phyloP scores from a whole-genome alignment of 2,113 vertebrate genomes.

The Chionomys nivalis region DNA sequence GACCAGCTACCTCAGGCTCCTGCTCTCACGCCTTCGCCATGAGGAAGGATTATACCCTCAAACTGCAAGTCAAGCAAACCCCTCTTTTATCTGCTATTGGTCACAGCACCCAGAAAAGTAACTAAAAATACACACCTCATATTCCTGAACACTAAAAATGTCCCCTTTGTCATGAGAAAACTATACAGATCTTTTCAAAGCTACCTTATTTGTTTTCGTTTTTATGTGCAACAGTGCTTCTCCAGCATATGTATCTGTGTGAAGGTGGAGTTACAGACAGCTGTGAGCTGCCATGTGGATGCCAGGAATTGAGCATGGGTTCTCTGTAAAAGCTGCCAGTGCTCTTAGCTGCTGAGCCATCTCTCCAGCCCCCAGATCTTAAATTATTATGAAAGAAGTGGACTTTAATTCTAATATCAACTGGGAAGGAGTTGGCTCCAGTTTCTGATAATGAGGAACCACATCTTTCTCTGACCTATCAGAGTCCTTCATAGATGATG shows the following conservation, averaged over 20 bases:
- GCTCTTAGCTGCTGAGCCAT: not conserved
- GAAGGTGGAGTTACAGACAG: not conserved
- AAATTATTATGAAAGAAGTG: not conserved
- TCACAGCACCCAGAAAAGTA: not conserved
- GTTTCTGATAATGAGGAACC: not conserved
- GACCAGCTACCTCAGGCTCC: not conserved
- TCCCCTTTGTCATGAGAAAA: not conserved
- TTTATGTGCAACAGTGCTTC: not conserved
- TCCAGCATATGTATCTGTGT: not conserved
- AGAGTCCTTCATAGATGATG: not conserved
- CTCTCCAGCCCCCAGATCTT: not conserved
- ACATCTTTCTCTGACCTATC: not conserved
- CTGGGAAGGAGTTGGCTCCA: not conserved
- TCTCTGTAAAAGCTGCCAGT: not conserved
- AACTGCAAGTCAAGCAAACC: not conserved
- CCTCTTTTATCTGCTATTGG: not conserved
- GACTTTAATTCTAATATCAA: not conserved
- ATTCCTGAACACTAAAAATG: not conserved
- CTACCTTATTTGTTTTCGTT: not conserved
- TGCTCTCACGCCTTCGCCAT: not conserved
- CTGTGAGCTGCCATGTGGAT: not conserved
- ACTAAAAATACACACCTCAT: not conserved
- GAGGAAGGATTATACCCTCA: not conserved
- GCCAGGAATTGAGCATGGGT: not conserved
- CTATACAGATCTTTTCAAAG: not conserved